Percentiles rank a stretch among this genome's conserved stretches.
Conservation (phyloP, 37 sponge, comb jelly and placozoan genomes). For the Beroe forskalii region DNA sequence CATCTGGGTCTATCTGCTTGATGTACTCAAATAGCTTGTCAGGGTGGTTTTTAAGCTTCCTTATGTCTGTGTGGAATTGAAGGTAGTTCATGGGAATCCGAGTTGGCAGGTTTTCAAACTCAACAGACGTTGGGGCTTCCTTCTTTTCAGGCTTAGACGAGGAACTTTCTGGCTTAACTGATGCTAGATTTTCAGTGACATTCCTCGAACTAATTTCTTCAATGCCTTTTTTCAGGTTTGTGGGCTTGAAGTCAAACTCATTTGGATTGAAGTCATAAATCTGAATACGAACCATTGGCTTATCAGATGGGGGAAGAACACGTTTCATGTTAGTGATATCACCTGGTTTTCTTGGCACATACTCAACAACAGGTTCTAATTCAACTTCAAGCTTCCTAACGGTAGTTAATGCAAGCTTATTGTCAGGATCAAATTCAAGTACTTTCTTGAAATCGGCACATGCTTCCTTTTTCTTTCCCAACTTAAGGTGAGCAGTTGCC, state of each 20-base stretch:
- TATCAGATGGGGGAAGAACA: constrained; percentile 56
- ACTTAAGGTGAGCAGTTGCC: constrained; percentile 46
- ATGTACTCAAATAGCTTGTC: constrained; percentile 63
- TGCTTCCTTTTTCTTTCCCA: constrained; percentile 29
- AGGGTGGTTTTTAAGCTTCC: constrained; percentile 62
- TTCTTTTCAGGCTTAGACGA: not conserved
- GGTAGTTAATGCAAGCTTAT: constrained; percentile 39
- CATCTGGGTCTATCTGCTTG: constrained; percentile 61
- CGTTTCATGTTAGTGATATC: constrained; percentile 65
- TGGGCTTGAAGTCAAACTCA: constrained; percentile 7
- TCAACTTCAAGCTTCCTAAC: constrained; percentile 50
- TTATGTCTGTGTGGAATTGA: constrained; percentile 58
- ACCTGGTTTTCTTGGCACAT: constrained; percentile 27
- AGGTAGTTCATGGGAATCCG: constrained; percentile 38
- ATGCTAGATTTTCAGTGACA: not conserved
- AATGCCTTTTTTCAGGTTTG: not conserved
- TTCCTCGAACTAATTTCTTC: constrained; percentile 16
- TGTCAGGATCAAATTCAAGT: constrained; percentile 65
- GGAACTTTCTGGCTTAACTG: not conserved
- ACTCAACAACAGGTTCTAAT: constrained; percentile 6
- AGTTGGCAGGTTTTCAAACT: constrained; percentile 61
- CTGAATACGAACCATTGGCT: constrained; percentile 64
- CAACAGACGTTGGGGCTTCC: not conserved
- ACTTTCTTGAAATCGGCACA: constrained; percentile 57
- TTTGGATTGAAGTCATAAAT: not conserved